Percentiles rank a stretch among this genome's conserved stretches.
phyloP scores from a whole-genome alignment of 2,888 invertebrate genomes.

The Erebia palarica region DNA sequence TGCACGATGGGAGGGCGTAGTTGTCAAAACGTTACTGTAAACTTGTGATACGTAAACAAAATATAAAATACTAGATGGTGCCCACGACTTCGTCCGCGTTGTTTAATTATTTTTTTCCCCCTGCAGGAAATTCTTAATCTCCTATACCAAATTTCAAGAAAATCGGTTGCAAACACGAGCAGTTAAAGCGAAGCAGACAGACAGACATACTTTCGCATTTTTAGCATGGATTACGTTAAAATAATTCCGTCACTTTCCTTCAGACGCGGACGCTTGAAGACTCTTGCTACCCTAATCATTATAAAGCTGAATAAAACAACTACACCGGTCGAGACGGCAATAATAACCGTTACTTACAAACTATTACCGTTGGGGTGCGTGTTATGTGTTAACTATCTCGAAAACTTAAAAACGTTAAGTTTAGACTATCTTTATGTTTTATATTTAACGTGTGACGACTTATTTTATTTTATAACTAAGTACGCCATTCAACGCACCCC shows the following conservation, averaged over 20 bases:
- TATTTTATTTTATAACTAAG: slow-evolving; percentile 27
- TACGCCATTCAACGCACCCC: slow-evolving; percentile 40
- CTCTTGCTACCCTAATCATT: slow-evolving; percentile 34
- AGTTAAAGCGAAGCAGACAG: too few species aligned
- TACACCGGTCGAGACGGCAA: slow-evolving; percentile 41
- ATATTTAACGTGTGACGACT: slow-evolving; percentile 4
- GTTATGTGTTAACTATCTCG: not conserved
- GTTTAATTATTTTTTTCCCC: too few species aligned
- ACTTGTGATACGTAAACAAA: slow-evolving; percentile 3
- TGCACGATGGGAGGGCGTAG: slow-evolving; percentile 7
- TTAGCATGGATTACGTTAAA: not conserved
- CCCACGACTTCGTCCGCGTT: too few species aligned
- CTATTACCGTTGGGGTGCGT: slow-evolving; percentile 38
- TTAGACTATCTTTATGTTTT: not conserved
- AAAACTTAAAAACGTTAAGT: slow-evolving; percentile 17
- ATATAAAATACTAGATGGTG: not conserved
- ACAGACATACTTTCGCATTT: too few species aligned
- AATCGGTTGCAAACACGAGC: too few species aligned
- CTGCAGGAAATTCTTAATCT: too few species aligned
- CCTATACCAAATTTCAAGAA: too few species aligned
- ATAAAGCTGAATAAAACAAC: slow-evolving; percentile 40
- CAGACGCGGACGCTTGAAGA: slow-evolving; percentile 25
- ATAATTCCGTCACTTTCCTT: not conserved
- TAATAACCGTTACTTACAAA: slow-evolving; percentile 38
- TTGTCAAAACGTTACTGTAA: slow-evolving; percentile 9